Evolutionary conservation across 1,140 invertebrate species (phyloP).

Genomic region (Scaptomyza pallida): DNA sequence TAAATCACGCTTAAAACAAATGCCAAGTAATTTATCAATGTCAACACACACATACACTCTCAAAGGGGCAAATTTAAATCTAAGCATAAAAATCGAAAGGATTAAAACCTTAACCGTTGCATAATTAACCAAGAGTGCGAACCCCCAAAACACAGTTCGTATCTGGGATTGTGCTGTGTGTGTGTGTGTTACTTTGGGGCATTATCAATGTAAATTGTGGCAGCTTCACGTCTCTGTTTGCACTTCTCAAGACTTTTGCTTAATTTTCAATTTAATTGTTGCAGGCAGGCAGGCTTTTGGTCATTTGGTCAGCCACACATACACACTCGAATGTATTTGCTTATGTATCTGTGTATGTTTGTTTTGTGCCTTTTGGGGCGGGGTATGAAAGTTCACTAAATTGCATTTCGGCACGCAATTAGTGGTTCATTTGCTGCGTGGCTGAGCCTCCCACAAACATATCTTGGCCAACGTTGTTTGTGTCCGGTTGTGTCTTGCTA

Average conservation of each 20-base stretch:
- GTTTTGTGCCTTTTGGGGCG: slow-evolving; percentile 20
- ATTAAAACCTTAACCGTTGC: slow-evolving; percentile 73
- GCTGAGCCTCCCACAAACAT: slow-evolving; percentile 47
- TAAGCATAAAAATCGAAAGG: slow-evolving; percentile 63
- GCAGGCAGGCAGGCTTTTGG: slow-evolving; percentile 37
- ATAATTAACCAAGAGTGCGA: slow-evolving; percentile 58
- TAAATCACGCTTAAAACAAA: slow-evolving; percentile 83
- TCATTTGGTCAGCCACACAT: slow-evolving; percentile 34
- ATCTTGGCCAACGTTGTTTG: slow-evolving; percentile 30
- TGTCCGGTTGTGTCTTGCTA: slow-evolving; percentile 28
- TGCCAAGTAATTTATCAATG: slow-evolving; percentile 82
- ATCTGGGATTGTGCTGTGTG: background rate
- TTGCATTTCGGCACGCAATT: slow-evolving; percentile 84
- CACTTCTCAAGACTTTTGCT: slow-evolving; percentile 53
- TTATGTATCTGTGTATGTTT: slow-evolving; percentile 24
- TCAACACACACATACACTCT: slow-evolving; percentile 58
- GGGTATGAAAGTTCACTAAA: slow-evolving; percentile 77
- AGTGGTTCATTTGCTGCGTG: slow-evolving; percentile 81
- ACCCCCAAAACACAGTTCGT: background rate
- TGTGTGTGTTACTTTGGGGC: background rate
- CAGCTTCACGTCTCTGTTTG: slow-evolving; percentile 45
- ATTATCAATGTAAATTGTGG: slow-evolving; percentile 50
- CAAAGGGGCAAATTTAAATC: slow-evolving; percentile 44
- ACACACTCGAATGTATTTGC: slow-evolving; percentile 1
- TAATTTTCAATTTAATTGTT: slow-evolving; percentile 58